A percentile compares a stretch with the other conserved stretches of the same genome.
phyloP scores from a whole-genome alignment of 2,113 vertebrate species.

The Myrmophylax atrothorax region DNA sequence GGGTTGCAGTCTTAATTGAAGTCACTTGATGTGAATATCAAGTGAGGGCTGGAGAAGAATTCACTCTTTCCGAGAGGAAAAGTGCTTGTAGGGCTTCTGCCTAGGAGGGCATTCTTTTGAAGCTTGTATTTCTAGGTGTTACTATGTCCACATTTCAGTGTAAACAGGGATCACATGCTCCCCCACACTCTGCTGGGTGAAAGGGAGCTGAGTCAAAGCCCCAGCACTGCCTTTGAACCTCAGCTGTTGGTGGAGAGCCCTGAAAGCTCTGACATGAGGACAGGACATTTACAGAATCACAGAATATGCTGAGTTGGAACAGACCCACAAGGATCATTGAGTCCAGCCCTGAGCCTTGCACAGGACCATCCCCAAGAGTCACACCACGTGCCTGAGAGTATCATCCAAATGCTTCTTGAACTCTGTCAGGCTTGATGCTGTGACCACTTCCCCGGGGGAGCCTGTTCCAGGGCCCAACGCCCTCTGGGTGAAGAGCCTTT shows the following conservation, averaged over 20 bases:
- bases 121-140: slow-evolving; percentile 8
- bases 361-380: background rate
- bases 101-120: slow-evolving; percentile 11
- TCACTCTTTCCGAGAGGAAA: background rate
- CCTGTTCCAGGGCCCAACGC: background rate
- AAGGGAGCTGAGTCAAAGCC: background rate
- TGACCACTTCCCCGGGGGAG: background rate
- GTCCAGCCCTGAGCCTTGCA: background rate
- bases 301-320: background rate
- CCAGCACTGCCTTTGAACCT: background rate
- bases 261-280: background rate
- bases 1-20: background rate
- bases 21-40: background rate
- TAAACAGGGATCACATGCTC: background rate
- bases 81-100: background rate
- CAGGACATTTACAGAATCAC: background rate
- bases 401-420: background rate
- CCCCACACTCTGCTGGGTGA: background rate
- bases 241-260: rapidly evolving
- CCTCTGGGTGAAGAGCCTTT: background rate
- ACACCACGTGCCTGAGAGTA: background rate
- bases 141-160: background rate
- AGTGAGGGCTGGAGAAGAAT: background rate
- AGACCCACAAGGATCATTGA: background rate
- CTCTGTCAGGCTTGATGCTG: background rate